A percentile compares a stretch with the other conserved stretches of the same genome.
phyloP scores from a whole-genome alignment of 1,140 invertebrate species.

The Drosophila saltans region DNA sequence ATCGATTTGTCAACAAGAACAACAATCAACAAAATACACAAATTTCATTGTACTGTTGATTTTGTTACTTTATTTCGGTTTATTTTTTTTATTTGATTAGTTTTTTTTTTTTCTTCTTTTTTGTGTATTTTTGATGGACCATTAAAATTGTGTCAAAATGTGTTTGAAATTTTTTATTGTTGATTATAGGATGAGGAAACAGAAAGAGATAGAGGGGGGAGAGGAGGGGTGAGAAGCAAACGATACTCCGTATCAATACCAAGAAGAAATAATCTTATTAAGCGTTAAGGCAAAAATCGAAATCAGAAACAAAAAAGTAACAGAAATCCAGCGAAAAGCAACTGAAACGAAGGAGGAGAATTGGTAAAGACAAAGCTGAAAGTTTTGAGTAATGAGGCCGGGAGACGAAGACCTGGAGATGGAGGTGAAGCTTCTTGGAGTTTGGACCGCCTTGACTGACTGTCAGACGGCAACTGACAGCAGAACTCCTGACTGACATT shows the following conservation, averaged over 20 bases:
- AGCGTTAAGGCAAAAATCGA: slow-evolving; percentile 62
- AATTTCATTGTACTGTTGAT: slow-evolving; percentile 31
- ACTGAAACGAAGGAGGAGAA: neutral
- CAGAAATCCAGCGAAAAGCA: slow-evolving; percentile 6
- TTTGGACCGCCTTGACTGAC: slow-evolving; percentile 43
- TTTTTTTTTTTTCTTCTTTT: slow-evolving; percentile 16
- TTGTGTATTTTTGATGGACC: slow-evolving; percentile 66
- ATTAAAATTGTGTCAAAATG: slow-evolving; percentile 82
- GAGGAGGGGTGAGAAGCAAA: neutral
- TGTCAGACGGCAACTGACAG: slow-evolving; percentile 40
- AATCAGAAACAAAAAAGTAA: slow-evolving; percentile 60
- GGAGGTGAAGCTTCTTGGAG: slow-evolving; percentile 8
- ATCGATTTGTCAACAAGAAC: slow-evolving; percentile 79
- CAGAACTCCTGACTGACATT: slow-evolving; percentile 75
- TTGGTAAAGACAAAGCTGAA: slow-evolving; percentile 9
- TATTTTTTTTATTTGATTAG: slow-evolving; percentile 28
- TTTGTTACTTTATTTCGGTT: slow-evolving; percentile 38
- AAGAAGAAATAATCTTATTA: slow-evolving; percentile 32
- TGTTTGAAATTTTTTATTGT: slow-evolving; percentile 79
- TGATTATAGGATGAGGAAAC: slow-evolving; percentile 53
- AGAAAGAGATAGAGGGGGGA: neutral
- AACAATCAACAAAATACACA: slow-evolving; percentile 21
- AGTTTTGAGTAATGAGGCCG: slow-evolving; percentile 70
- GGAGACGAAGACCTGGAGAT: slow-evolving; percentile 22
- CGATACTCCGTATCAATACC: neutral